phyloP scores from a whole-genome alignment of 2,797 vertebrate species.

The Glossophaga mutica region DNA sequence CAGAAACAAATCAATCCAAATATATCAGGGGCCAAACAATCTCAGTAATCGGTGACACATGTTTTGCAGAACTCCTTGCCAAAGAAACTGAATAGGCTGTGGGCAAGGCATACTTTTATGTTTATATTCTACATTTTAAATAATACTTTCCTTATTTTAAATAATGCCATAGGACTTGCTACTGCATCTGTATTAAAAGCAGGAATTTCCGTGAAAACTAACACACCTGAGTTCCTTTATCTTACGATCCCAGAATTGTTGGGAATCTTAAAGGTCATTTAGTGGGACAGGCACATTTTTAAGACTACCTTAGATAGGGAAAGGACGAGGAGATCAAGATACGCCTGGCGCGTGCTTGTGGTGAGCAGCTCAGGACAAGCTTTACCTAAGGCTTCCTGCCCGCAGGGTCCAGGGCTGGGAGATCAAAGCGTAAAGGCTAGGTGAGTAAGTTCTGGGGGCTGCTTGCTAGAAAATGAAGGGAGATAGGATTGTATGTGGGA shows the following conservation, averaged over 20 bases:
- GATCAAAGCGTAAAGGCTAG: neutral
- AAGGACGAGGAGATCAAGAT: conserved; percentile 64
- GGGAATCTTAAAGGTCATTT: conserved; percentile 21
- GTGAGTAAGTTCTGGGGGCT: too few relatives aligned
- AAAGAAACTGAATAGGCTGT: neutral
- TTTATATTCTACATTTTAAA: neutral
- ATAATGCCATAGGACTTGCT: neutral
- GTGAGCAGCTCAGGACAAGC: neutral
- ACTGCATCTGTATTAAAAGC: neutral
- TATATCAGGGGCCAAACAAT: neutral
- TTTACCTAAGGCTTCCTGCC: neutral
- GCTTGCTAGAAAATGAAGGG: neutral
- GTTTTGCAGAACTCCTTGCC: neutral
- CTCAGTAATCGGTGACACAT: neutral
- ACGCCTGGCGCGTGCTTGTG: neutral
- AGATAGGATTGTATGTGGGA: neutral
- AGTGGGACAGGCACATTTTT: neutral
- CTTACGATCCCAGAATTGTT: conserved; percentile 52
- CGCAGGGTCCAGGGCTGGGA: neutral
- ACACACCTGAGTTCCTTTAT: conserved; percentile 47
- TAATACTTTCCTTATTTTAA: neutral
- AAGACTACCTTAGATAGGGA: conserved; percentile 13
- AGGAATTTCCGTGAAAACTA: conserved; percentile 42
- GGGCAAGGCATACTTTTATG: neutral
- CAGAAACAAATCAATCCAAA: neutral